A percentile compares a stretch with the other conserved stretches of the same genome.
phyloP scores from a whole-genome alignment of 2,797 vertebrate species.

The Parotocinclus haroldoi region DNA sequence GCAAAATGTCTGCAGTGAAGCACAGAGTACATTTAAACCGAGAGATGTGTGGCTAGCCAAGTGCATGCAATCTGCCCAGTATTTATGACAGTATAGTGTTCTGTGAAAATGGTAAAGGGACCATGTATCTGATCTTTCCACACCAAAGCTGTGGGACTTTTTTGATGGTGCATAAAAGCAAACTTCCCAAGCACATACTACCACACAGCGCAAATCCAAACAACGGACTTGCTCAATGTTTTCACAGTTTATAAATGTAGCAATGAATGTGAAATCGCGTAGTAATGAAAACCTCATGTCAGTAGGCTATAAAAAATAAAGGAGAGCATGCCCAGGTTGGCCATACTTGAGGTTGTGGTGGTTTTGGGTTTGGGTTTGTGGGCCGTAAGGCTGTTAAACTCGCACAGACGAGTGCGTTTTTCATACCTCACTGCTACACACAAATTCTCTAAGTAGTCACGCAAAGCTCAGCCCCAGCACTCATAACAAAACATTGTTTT shows the following conservation, averaged over 20 bases:
- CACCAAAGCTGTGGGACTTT: background rate
- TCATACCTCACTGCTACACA: slow-evolving; percentile 31
- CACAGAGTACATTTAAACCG: too few relatives aligned
- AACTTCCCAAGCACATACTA: slow-evolving; percentile 40
- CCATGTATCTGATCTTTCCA: slow-evolving; percentile 15
- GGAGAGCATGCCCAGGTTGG: slow-evolving; percentile 44
- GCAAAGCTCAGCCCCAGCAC: slow-evolving; percentile 1
- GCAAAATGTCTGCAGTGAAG: too few relatives aligned
- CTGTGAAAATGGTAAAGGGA: slow-evolving; percentile 16
- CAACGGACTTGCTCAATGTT: slow-evolving; percentile 31
- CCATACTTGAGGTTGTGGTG: slow-evolving; percentile 60
- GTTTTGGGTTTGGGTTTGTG: slow-evolving; percentile 54
- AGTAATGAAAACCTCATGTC: slow-evolving; percentile 53
- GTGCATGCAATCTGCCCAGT: slow-evolving; percentile 11
- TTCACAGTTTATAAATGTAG: slow-evolving; percentile 33
- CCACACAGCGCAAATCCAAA: slow-evolving; percentile 51
- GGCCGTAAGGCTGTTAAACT: slow-evolving; percentile 50
- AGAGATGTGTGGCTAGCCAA: slow-evolving; percentile 16
- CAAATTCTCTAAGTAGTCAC: background rate
- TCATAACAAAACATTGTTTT: slow-evolving; percentile 3
- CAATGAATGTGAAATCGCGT: slow-evolving; percentile 32
- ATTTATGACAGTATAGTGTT: slow-evolving; percentile 11
- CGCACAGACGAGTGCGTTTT: slow-evolving; percentile 22
- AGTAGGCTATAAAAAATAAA: slow-evolving; percentile 58
- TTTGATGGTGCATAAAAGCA: slow-evolving; percentile 7